Conservation (phyloP, 2,113 vertebrate species). For the Percina caprodes region DNA sequence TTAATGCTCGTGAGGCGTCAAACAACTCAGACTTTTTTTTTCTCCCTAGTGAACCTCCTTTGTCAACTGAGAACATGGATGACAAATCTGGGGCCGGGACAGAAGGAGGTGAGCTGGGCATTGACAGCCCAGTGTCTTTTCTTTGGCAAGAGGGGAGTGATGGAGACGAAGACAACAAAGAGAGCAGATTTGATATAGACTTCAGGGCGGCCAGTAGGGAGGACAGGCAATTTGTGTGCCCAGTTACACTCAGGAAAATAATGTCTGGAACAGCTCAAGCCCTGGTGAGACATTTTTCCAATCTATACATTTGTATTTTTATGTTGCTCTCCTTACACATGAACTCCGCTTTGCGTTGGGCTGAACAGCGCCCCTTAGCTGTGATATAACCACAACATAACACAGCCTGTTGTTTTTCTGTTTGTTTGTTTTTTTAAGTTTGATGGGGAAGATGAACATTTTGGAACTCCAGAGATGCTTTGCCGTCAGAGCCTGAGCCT, state of each 20-base stretch:
- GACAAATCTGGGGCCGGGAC: not conserved
- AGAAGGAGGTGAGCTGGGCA: not conserved
- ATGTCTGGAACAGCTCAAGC: constrained; percentile 50
- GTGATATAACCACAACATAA: too few relatives aligned
- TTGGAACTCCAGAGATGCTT: constrained; percentile 77
- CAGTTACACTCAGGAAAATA: constrained; percentile 61
- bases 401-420: not conserved
- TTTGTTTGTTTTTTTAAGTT: constrained; percentile 35
- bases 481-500: constrained; percentile 87
- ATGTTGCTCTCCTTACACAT: not conserved
- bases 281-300: constrained; percentile 56
- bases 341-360: too few relatives aligned
- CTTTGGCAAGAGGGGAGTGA: constrained; percentile 53
- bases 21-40: constrained; percentile 10
- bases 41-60: constrained; percentile 16
- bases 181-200: constrained; percentile 33
- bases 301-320: not conserved
- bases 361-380: too few relatives aligned
- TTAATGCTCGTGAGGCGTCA: constrained; percentile 17
- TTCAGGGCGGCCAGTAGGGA: constrained; percentile 44
- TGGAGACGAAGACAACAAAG: constrained; percentile 38
- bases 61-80: constrained; percentile 14
- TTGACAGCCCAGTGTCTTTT: constrained; percentile 46
- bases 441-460: constrained; percentile 51
- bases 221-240: constrained; percentile 72